Evolutionary conservation across 2,113 vertebrate genomes (phyloP), one percentile per base, ranked within the genome.

Genomic region (Myotis davidii): DNA sequence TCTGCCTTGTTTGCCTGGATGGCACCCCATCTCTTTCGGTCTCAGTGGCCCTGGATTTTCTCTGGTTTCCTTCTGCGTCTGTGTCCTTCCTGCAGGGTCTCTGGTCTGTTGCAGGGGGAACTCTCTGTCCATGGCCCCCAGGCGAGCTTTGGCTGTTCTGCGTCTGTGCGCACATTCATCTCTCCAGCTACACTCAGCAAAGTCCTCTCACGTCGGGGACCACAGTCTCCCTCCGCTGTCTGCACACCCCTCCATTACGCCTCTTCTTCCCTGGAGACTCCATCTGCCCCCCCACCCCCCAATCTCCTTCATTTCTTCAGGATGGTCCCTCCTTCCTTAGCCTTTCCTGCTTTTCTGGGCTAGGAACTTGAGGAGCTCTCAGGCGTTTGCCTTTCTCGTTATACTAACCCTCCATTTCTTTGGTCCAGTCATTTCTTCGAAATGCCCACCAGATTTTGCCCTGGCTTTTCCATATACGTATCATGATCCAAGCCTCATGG

Each of bases 241-340:
- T 45, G 42, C 23, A 20, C 27, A 9, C 6, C 0, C 0, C 56
- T 45, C 48, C 42, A 0, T 6, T 5, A 6, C 1, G 4, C 16
- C 34, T n/a, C 23, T 25, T 34, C 27, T 29, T 59, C 23, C 67
- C 29, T 32, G 8, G 17, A 23, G 1, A 0, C 45, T 18, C 9
- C 0, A 25, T 69, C 23, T 23, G 1, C 10, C 42, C 42, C 42
- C 42, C 42, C 45, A 1, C 10, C 45, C 10, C 9, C 37, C 52
- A 5, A 3, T 9, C 34, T 65, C 48, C 37, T 9, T 0, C 23
- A 0, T 81, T 37, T 64, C 34, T 56, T 78, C 25, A 42, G 25
- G 45, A 0, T 79, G 29, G 23, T 9, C 74, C 27, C 11, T 32
- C 12, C 4, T 69, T 32, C 42, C 34, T 76, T 72, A 48, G 61